Percentiles rank a stretch among this genome's conserved stretches.
phyloP scores from a whole-genome alignment of 1,140 invertebrate genomes.

The Saccostrea cuccullata region DNA sequence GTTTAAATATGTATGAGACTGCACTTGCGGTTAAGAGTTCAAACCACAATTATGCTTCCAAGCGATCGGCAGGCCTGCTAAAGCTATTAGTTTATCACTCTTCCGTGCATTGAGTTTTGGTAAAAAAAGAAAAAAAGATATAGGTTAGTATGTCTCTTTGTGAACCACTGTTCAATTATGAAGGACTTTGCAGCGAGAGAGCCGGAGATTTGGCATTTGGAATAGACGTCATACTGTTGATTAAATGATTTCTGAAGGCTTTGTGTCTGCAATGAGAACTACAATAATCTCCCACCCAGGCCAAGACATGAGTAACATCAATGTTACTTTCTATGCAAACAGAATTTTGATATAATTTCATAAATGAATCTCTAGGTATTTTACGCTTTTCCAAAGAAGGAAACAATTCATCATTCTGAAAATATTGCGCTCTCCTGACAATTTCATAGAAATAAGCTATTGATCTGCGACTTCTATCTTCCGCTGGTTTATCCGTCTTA shows the following conservation, averaged over 20 bases:
- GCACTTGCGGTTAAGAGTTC: conserved; percentile 39
- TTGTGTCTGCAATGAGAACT: background rate
- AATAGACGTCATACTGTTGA: conserved; percentile 11
- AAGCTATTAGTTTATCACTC: background rate
- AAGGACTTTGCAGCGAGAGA: background rate
- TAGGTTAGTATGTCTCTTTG: background rate
- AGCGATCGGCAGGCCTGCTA: background rate
- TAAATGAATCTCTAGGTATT: background rate
- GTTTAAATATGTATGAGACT: conserved; percentile 33
- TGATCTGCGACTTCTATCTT: background rate
- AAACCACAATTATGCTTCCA: conserved; percentile 34
- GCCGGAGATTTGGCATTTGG: conserved; percentile 2
- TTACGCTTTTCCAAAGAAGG: background rate
- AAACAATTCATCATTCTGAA: background rate
- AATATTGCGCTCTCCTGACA: background rate
- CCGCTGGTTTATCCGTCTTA: background rate
- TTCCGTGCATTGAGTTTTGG: background rate
- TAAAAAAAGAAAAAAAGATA: background rate
- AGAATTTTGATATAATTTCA: background rate
- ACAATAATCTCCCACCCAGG: background rate
- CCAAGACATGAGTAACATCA: background rate
- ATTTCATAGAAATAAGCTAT: background rate
- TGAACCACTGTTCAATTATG: background rate
- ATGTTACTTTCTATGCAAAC: background rate
- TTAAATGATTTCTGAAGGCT: conserved; percentile 18